A percentile compares a stretch with the other conserved stretches of the same genome.
Evolutionary conservation across 2,888 invertebrate genomes (phyloP).

Genomic region (Carpatolechia fugitivella): DNA sequence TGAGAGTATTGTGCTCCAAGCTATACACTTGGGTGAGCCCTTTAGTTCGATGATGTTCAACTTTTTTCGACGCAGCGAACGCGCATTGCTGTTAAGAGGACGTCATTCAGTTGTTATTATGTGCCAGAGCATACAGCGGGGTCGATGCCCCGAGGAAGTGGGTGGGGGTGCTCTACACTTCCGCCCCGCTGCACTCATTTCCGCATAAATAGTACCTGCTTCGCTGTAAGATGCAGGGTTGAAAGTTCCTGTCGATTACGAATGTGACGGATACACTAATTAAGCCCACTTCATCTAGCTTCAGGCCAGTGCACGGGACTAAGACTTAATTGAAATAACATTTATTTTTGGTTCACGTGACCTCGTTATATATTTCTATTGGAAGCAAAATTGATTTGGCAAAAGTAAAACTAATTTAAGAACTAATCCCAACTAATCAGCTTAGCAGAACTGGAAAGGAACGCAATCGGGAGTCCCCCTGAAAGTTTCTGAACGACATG

Average conservation of each 20-base stretch:
- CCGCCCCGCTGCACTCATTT: conserved; percentile 75
- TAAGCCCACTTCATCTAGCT: background rate
- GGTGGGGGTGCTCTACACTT: conserved; percentile 70
- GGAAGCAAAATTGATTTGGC: background rate
- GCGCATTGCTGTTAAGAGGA: conserved; percentile 18
- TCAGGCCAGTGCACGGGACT: background rate
- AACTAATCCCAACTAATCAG: background rate
- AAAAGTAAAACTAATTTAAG: background rate
- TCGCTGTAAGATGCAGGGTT: conserved; percentile 53
- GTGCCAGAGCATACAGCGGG: conserved; percentile 43
- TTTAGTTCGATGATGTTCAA: conserved; percentile 7
- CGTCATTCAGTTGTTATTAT: conserved; percentile 25
- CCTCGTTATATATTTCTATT: background rate
- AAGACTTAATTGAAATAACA: background rate
- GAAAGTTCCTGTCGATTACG: background rate
- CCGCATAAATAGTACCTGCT: conserved; percentile 69
- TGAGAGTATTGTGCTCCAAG: background rate
- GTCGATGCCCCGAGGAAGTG: conserved; percentile 65
- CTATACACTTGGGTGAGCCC: background rate
- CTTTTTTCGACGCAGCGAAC: conserved; percentile 2
- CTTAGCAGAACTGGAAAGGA: conserved; percentile 31
- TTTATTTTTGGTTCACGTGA: too few relatives aligned
- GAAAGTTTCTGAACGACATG: conserved; percentile 62
- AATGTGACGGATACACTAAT: background rate
- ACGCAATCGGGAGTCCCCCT: conserved; percentile 70